Conservation (phyloP, 2,888 invertebrate species). For the Saturnia pavonia region DNA sequence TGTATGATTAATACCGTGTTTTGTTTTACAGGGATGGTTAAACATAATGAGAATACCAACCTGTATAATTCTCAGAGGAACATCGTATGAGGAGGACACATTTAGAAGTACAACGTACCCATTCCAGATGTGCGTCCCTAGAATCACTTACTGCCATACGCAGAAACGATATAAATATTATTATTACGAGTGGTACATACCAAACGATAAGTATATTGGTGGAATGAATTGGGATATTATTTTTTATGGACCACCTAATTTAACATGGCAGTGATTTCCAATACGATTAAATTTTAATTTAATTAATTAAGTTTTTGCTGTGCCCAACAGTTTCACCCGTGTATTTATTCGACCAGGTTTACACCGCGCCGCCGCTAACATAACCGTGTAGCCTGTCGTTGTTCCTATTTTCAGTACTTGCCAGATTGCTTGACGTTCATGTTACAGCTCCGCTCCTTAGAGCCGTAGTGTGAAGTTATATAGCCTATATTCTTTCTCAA, state of each 20-base stretch:
- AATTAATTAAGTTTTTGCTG: too few species aligned
- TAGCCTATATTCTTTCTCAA: too few species aligned
- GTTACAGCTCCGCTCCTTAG: too few species aligned
- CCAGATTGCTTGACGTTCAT: too few species aligned
- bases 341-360: too few species aligned
- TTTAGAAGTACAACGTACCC: slow-evolving; percentile 50
- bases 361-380: too few species aligned
- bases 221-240: slow-evolving; percentile 52
- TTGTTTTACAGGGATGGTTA: slow-evolving; percentile 54
- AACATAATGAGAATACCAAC: slow-evolving; percentile 54
- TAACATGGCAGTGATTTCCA: slow-evolving; percentile 35
- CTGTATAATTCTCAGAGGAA: slow-evolving; percentile 52
- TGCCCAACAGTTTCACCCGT: too few species aligned
- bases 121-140: slow-evolving; percentile 61
- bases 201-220: slow-evolving; percentile 33
- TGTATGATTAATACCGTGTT: background rate
- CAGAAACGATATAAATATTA: slow-evolving; percentile 44
- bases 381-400: too few species aligned
- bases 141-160: slow-evolving; percentile 51
- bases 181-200: slow-evolving; percentile 61
- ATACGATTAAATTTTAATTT: background rate
- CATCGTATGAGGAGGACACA: slow-evolving; percentile 39
- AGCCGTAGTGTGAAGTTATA: too few species aligned
- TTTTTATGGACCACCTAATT: slow-evolving; percentile 46
- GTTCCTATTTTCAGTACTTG: too few species aligned